A percentile compares a stretch with the other conserved stretches of the same genome.
These are phyloP conservation scores for Geopemphigus sp. DNA, from an alignment of 1,140 invertebrate species.

Conservation along the genomic window DNA sequence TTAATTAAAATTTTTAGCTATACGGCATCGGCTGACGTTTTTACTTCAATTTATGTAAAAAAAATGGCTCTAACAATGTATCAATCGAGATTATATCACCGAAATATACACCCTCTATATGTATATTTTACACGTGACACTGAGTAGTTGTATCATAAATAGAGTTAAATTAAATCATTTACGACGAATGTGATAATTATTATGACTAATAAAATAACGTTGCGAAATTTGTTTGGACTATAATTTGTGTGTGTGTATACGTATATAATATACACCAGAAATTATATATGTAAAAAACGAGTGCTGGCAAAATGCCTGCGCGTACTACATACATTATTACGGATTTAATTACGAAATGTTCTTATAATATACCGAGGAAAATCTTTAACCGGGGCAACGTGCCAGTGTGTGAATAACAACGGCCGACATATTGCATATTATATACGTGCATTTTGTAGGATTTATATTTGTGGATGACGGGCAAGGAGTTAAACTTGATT, in stretches of 20 bases:
- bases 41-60: not conserved
- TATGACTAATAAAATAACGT: not conserved
- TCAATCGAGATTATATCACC: not conserved
- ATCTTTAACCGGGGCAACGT: conserved; percentile 3
- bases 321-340: not conserved
- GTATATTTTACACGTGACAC: not conserved
- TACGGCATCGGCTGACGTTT: not conserved
- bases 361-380: not conserved
- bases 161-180: conserved; percentile 17
- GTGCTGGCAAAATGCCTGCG: conserved; percentile 16
- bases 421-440: not conserved
- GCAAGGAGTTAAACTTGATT: not conserved
- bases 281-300: conserved; percentile 5
- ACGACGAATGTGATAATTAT: conserved; percentile 2
- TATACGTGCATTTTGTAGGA: too few species aligned
- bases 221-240: not conserved
- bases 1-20: conserved; percentile 26
- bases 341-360: conserved; percentile 34
- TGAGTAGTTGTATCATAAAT: not conserved
- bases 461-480: conserved; percentile 15
- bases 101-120: not conserved
- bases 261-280: not conserved
- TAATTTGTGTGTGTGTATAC: not conserved
- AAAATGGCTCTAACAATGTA: not conserved
- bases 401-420: not conserved